Base-by-base conservation (phyloP, 2,797 vertebrate species). In the Sciurus carolinensis region DNA sequence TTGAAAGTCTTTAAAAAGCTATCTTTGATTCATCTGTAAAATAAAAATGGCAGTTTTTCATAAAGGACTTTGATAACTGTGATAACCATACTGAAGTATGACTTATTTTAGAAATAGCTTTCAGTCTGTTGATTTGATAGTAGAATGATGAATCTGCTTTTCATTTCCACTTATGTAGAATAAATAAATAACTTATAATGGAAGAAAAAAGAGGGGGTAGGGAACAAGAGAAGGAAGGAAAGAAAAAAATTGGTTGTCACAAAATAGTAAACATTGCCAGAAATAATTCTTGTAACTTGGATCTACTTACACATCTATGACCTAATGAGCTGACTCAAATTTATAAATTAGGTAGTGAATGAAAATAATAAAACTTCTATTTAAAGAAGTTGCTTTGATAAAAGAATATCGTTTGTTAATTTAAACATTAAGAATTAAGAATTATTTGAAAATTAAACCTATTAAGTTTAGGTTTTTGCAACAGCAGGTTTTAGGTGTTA, bases 1-100 rank as follows among this genome's bases (percentile, higher is more conserved):
- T 95, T 95, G 85, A 89, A 88, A 95, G 42, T 76, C 64, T 91
- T 92, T 79, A 91, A 75, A 89, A 96, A 89, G 24, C 36, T 92
- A 12, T 85, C 66, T 95, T 97, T 96, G 85, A 77, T 95, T 97
- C 28, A 92, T 80, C 79, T 93, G 12, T 87, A 62, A 94, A 95
- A 91, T 90, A 71, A 84, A 95, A 95, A 33, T 66, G 14, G 42
- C 44, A 87, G 22, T 84, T 96, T 95, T 97, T 92, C 52, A 54
- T 39, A 66, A 85, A 57, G 33, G 69, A 82, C 50, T 94, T 96
- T 81, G 76, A 90, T n/a, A n/a, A n/a, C 36, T 88, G 0, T 95
- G 62, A 67, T 86, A 59, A 93, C 69, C 10, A 52, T 89, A 64
- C 13, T 84, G 39, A 80, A 52, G 3, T 73, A 30, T 88, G 33